Evolutionary conservation across 2,888 invertebrate species (phyloP).

Genomic region (Limnephilus auricula): DNA sequence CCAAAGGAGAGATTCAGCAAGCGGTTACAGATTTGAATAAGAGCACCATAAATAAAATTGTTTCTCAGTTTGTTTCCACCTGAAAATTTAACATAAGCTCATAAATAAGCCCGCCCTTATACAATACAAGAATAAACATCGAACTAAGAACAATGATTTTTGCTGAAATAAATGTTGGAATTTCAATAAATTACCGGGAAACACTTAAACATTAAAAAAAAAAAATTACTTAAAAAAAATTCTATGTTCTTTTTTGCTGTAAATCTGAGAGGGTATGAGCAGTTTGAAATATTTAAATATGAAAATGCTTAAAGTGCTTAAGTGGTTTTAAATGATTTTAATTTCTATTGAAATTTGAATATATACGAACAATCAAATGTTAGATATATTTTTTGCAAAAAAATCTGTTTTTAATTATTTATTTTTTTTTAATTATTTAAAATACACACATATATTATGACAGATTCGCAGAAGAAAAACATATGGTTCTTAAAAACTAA

Average conservation of each 20-base stretch:
- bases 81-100: neutral
- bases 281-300: neutral
- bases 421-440: too few relatives aligned
- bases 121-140: neutral
- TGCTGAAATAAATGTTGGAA: neutral
- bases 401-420: too few relatives aligned
- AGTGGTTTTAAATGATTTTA: neutral
- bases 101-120: neutral
- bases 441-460: too few relatives aligned
- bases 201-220: neutral
- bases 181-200: neutral
- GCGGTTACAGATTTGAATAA: neutral
- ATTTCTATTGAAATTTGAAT: too few relatives aligned
- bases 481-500: too few relatives aligned
- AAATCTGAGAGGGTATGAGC: neutral
- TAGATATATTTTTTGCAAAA: too few relatives aligned
- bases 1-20: neutral
- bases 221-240: neutral
- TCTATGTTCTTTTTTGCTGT: neutral
- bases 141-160: neutral
- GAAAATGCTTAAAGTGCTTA: neutral
- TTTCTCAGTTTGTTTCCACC: neutral
- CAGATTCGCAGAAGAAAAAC: too few relatives aligned
- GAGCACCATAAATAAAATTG: slow-evolving; percentile 4
- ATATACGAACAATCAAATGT: too few relatives aligned